A percentile compares a stretch with the other conserved stretches of the same genome.
phyloP scores from a whole-genome alignment of 2,113 vertebrate species.

The Deroptyus accipitrinus region DNA sequence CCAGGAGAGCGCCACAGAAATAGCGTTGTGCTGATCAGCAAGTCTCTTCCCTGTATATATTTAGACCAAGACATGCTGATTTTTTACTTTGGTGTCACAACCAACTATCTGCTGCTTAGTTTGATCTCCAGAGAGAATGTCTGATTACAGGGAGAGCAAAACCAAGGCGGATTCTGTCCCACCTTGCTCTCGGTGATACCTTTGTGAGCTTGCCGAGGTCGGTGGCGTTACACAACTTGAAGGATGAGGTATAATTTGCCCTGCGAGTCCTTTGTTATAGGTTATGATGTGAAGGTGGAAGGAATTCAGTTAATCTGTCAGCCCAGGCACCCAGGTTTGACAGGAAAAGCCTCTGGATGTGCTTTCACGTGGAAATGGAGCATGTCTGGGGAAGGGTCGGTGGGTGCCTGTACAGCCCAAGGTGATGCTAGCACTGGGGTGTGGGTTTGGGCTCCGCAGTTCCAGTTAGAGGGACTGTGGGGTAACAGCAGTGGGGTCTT shows the following conservation, averaged over 20 bases:
- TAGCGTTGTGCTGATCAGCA: background rate
- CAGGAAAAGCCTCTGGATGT: background rate
- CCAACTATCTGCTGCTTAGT: background rate
- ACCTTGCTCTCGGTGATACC: background rate
- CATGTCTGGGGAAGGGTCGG: background rate
- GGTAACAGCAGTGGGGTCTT: background rate
- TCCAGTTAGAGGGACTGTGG: background rate
- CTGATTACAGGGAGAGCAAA: background rate
- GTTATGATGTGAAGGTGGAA: background rate
- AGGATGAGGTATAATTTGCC: background rate
- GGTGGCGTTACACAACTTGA: accelerated
- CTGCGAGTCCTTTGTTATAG: accelerated
- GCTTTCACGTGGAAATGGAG: accelerated
- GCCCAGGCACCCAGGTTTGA: background rate
- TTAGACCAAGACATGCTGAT: slow-evolving; percentile 28
- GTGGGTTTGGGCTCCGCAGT: accelerated
- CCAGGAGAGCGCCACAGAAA: background rate
- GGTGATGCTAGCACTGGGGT: accelerated
- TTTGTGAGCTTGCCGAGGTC: background rate
- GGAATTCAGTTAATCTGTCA: background rate
- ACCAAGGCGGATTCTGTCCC: background rate
- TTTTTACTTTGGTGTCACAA: slow-evolving; percentile 8
- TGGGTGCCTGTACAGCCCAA: accelerated
- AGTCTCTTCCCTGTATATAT: background rate
- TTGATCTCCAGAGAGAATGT: accelerated